Evolutionary conservation across 1,140 invertebrate species (phyloP), one percentile per base, ranked within the genome.

Genomic region (Pemphigus obesinymphae): DNA sequence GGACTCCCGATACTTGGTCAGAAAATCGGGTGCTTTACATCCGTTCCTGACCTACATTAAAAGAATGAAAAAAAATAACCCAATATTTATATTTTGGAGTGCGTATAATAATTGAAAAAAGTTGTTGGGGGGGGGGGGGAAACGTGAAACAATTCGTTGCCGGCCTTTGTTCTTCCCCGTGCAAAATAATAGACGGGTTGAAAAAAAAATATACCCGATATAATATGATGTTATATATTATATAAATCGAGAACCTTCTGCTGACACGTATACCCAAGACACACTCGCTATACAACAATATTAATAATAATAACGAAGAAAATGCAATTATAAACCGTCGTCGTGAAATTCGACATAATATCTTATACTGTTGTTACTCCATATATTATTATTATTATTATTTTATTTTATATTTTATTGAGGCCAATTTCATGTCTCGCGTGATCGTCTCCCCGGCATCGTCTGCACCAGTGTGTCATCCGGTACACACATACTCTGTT

Each of bases 291-390:
- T n/a, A n/a, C n/a, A n/a, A n/a, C n/a, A n/a, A n/a, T n/a, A n/a
- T n/a, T n/a, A n/a, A n/a, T n/a, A n/a, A n/a, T 75, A 75, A 75
- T 75, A 75, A 75, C 11, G 20, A n/a, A n/a, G n/a, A 75, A 75
- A 75, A 75, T 50, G 29, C 29, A 75, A 75, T 75, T 75, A 76
- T 58, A 58, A n/a, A 58, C 53, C 17, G 26, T 75, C 72, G 13
- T 20, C 29, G 73, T 76, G 20, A n/a, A n/a, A n/a, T n/a, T n/a
- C n/a, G n/a, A n/a, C n/a, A n/a, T n/a, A n/a, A n/a, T n/a, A n/a
- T n/a, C n/a, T n/a, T n/a, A n/a, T n/a, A n/a, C n/a, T n/a, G n/a
- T n/a, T n/a, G n/a, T n/a, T n/a, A n/a, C n/a, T n/a, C n/a, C n/a
- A n/a, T n/a, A n/a, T n/a, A n/a, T n/a, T n/a, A n/a, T n/a, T n/a